Evolutionary conservation across 2,797 vertebrate species (phyloP).

Genomic region (Erpetoichthys calabaricus): DNA sequence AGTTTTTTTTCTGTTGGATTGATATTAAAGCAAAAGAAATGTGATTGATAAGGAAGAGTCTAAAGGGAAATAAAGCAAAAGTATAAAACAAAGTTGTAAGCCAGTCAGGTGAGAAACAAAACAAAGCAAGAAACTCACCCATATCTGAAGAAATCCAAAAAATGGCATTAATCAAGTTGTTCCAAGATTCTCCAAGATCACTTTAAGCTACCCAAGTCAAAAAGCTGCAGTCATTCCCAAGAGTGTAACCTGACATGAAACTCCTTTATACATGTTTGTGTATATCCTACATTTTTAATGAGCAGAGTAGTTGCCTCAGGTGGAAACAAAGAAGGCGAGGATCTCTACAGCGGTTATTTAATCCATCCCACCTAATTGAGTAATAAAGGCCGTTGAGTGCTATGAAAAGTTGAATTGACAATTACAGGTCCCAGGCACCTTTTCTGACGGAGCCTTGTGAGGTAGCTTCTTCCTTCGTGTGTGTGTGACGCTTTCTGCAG

Average conservation of each 20-base stretch:
- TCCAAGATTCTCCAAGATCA: background rate
- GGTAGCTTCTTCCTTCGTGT: constrained; percentile 9
- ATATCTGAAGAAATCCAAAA: constrained; percentile 18
- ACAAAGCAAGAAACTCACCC: constrained; percentile 30
- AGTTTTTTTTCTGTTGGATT: no score
- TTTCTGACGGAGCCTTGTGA: constrained; percentile 12
- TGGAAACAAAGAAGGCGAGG: constrained; percentile 15
- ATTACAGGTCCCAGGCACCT: constrained; percentile 22
- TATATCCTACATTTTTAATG: constrained; percentile 26
- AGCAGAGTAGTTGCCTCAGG: constrained; percentile 20
- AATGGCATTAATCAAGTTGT: constrained; percentile 4
- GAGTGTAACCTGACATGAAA: constrained; percentile 4
- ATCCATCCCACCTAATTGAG: constrained; percentile 15
- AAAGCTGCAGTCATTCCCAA: constrained; percentile 13
- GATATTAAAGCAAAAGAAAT: no score
- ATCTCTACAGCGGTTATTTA: constrained; percentile 19
- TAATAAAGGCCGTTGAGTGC: constrained; percentile 18
- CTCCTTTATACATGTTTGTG: constrained; percentile 11
- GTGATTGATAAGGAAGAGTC: no score
- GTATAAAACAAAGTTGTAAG: no score
- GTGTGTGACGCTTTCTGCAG: constrained; percentile 15
- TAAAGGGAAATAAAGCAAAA: no score
- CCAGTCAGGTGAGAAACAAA: background rate
- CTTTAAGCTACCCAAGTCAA: constrained; percentile 3
- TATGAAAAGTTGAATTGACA: constrained; percentile 25